Evolutionary conservation across 2,113 vertebrate genomes (phyloP), one percentile per base, ranked within the genome.

Genomic region (Cochlearius cochlearius): DNA sequence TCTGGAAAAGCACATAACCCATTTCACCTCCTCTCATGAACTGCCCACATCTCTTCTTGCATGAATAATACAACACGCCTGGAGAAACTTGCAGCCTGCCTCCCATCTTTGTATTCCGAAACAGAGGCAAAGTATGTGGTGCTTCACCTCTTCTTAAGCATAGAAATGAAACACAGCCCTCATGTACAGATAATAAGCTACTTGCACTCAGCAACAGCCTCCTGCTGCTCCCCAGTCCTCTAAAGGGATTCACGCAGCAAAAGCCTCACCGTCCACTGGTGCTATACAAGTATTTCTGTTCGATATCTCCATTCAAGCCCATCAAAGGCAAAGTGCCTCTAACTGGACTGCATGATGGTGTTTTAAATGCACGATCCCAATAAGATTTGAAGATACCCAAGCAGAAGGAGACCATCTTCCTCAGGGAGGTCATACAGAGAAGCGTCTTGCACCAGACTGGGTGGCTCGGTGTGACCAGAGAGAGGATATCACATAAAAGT

Each of bases 321-420:
- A 36, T 27, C 59, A 47, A 56, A 68, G 49, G 50, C 29, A 39
- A 49, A 71, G 17, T 16, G 39, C 26, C 20, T 73, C 63, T 64
- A 50, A 84, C 11, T 30, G 59, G 50, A 17, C 55, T 11, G 25
- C 8, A 11, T 2, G 17, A 5, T 0, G 0, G 3, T 2, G 11
- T 11, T 75, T 63, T 13, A 27, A 81, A 56, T 29, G 15, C 25
- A 6, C 7, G 11, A 2, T 30, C 34, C 43, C 14, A 13, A 4
- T 3, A 41, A 49, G 34, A 79, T 43, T 55, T 52, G 53, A 67
- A 53, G 38, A 50, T 17, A 41, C 21, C 8, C 5, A 39, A 36
- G 45, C 1, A 34, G 52, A 18, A 88, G 11, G 25, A 72, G 55
- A 91, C 15, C 7, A 15, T 15, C 52, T 62, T 59, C 43, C 71